Evolutionary conservation across 1,140 invertebrate genomes (phyloP).

Genomic region (Yoshiicerus persimilis): DNA sequence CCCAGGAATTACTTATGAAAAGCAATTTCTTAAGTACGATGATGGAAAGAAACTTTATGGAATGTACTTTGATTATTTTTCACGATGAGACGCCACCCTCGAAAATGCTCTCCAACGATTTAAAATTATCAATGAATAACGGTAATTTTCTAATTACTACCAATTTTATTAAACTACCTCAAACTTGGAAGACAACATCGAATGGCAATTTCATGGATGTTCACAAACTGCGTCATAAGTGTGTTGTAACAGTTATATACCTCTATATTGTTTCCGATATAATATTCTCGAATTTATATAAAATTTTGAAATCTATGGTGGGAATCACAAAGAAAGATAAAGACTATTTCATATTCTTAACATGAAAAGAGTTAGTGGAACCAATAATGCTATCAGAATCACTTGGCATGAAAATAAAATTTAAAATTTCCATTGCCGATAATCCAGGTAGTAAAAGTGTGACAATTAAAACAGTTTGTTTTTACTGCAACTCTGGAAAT

Average conservation of each 20-base stretch:
- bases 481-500: background rate
- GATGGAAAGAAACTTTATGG: too few species aligned
- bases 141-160: too few species aligned
- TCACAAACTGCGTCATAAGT: background rate
- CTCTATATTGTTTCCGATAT: background rate
- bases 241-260: background rate
- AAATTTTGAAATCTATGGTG: background rate
- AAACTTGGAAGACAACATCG: too few species aligned
- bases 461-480: background rate
- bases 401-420: background rate
- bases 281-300: background rate
- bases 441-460: background rate
- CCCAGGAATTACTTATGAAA: too few species aligned
- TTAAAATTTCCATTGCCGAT: background rate
- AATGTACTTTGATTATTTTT: too few species aligned
- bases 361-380: background rate
- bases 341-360: background rate
- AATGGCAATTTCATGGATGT: background rate
- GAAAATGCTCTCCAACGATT: too few species aligned
- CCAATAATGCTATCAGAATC: background rate
- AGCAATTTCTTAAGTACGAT: too few species aligned
- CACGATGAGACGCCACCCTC: too few species aligned
- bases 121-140: too few species aligned
- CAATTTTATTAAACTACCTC: too few species aligned
- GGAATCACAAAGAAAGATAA: too few species aligned